Percentiles rank a stretch among this genome's conserved stretches.
Evolutionary conservation across 2,113 vertebrate species (phyloP).

Genomic region (Dendropsophus ebraccatus): DNA sequence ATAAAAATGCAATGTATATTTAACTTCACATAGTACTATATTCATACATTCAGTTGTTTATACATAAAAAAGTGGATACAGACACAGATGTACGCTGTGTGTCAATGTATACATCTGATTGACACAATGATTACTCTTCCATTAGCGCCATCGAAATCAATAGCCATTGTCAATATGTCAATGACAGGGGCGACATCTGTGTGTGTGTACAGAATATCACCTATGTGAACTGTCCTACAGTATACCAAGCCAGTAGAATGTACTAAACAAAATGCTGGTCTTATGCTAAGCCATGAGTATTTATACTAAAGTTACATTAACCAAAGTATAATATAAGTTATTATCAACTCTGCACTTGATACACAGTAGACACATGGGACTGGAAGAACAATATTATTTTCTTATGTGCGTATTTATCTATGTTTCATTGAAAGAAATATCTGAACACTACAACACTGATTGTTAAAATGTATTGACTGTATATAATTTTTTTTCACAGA

Average conservation of each 20-base stretch:
- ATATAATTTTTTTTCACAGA: conserved; percentile 45
- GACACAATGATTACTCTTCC: neutral
- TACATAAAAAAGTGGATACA: neutral
- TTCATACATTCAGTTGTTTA: conserved; percentile 1
- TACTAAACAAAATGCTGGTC: conserved; percentile 48
- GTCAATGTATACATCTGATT: neutral
- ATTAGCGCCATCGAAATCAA: neutral
- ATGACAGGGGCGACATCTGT: neutral
- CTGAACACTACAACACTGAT: conserved; percentile 34
- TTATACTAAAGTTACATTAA: conserved; percentile 12
- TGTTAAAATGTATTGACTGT: conserved; percentile 53
- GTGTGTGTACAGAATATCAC: neutral
- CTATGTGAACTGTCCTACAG: neutral
- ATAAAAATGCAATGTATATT: neutral
- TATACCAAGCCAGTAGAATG: conserved; percentile 47
- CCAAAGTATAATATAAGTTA: conserved; percentile 27
- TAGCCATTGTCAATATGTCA: conserved; percentile 14
- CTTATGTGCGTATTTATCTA: neutral
- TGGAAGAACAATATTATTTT: neutral
- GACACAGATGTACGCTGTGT: neutral
- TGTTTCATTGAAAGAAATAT: conserved; percentile 4
- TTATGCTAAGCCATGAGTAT: conserved; percentile 49
- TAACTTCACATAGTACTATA: neutral
- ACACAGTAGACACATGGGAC: neutral
- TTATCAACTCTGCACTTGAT: conserved; percentile 6